phyloP scores from a whole-genome alignment of 2,888 invertebrate genomes.

The Tribolium freemani region DNA sequence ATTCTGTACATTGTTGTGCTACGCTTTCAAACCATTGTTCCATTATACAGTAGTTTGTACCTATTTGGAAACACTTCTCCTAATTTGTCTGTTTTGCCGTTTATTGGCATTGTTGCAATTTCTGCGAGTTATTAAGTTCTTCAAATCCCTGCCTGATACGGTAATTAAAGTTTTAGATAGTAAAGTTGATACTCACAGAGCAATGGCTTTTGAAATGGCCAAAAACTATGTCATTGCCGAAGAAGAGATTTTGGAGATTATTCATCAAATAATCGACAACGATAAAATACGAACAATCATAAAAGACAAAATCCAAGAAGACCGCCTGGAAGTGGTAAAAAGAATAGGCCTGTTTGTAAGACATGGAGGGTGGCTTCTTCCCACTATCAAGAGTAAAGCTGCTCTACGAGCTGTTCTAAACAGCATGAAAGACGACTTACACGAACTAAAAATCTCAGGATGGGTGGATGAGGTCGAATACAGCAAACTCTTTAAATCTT shows the following conservation, averaged over 20 bases:
- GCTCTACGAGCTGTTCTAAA: not conserved
- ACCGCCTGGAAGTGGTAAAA: not conserved
- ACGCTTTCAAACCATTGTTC: not conserved
- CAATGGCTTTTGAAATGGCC: not conserved
- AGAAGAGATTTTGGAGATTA: not conserved
- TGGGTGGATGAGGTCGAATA: slow-evolving; percentile 48
- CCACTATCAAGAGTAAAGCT: not conserved
- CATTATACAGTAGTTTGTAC: not conserved
- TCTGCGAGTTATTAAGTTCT: not conserved
- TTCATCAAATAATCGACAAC: not conserved
- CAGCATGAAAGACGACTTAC: not conserved
- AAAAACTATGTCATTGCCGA: not conserved
- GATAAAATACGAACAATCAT: not conserved
- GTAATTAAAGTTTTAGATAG: not conserved
- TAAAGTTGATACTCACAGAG: not conserved
- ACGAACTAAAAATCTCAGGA: slow-evolving; percentile 6
- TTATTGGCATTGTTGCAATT: not conserved
- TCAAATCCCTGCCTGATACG: not conserved
- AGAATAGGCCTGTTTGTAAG: not conserved
- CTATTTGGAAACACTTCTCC: not conserved
- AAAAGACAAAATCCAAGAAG: not conserved
- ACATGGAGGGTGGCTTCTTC: not conserved
- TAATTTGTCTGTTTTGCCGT: not conserved
- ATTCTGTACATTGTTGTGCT: not conserved
- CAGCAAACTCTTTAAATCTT: not conserved